Conservation (phyloP, 1,140 invertebrate species). For the Hypothenemus hampei region DNA sequence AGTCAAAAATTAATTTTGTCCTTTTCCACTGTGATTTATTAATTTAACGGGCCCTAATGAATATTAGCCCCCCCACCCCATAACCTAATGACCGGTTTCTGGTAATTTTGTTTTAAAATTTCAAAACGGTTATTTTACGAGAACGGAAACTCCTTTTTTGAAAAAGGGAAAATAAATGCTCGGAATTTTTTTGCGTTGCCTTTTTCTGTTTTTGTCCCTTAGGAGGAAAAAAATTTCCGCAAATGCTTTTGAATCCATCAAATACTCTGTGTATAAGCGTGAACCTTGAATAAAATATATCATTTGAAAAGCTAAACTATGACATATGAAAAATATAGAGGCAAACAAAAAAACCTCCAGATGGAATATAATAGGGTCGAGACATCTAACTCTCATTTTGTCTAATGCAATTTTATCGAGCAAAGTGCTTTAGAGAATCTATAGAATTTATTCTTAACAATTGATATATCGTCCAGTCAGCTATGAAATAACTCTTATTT, state of each 20-base stretch:
- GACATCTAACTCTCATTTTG: no score
- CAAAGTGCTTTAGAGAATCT: not conserved
- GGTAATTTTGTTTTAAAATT: no score
- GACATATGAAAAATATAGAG: slow-evolving; percentile 8
- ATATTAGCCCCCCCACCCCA: no score
- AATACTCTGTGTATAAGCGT: slow-evolving; percentile 4
- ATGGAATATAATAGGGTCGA: no score
- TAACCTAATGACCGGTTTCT: no score
- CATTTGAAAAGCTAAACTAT: slow-evolving; percentile 3
- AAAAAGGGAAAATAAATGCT: slow-evolving; percentile 1
- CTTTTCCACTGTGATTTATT: no score
- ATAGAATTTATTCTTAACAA: not conserved
- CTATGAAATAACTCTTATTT: slow-evolving; percentile 3
- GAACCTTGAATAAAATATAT: slow-evolving; percentile 15
- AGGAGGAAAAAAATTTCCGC: slow-evolving; percentile 10
- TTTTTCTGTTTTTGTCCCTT: slow-evolving; percentile 5
- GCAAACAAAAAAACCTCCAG: not conserved
- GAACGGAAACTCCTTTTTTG: no score
- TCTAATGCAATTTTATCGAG: not conserved
- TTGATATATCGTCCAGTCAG: not conserved
- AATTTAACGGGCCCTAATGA: no score
- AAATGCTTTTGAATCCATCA: slow-evolving; percentile 7
- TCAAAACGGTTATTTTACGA: no score
- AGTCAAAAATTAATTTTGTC: no score
- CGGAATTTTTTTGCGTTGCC: not conserved